A percentile compares a stretch with the other conserved stretches of the same genome.
These are phyloP conservation scores for Quadroppia sp. DNA, from an alignment of 2,888 invertebrate genomes.

Conservation along the genomic window DNA sequence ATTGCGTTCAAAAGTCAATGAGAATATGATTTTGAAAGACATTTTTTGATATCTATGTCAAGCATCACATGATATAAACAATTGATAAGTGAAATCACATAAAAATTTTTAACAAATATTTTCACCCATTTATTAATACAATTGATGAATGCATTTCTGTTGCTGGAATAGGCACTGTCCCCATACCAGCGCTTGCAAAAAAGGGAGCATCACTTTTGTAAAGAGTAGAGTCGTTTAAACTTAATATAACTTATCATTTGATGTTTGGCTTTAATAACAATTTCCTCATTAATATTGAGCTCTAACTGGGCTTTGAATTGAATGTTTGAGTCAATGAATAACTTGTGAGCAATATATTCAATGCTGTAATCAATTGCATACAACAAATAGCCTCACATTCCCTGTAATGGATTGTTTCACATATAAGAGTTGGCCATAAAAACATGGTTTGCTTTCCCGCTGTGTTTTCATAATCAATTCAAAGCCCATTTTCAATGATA, in stretches of 20 bases:
- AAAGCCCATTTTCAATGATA: slow-evolving; percentile 8
- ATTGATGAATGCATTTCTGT: not conserved
- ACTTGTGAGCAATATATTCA: slow-evolving; percentile 25
- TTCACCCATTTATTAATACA: not conserved
- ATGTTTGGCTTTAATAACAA: slow-evolving; percentile 2
- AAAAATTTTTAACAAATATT: slow-evolving; percentile 21
- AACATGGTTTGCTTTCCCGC: slow-evolving; percentile 1
- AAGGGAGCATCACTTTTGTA: slow-evolving; percentile 22
- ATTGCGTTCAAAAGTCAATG: not conserved
- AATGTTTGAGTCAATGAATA: not conserved
- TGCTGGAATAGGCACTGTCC: not conserved
- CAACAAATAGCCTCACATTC: not conserved
- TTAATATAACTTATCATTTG: slow-evolving; percentile 23
- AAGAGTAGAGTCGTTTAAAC: not conserved
- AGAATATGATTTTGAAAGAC: not conserved
- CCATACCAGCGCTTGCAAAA: not conserved
- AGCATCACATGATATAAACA: not conserved
- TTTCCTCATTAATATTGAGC: slow-evolving; percentile 25
- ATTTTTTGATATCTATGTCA: not conserved
- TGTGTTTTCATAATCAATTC: slow-evolving; percentile 27
- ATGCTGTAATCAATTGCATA: slow-evolving; percentile 14
- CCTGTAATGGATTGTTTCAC: not conserved
- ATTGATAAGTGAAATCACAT: slow-evolving; percentile 16
- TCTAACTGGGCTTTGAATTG: slow-evolving; percentile 4
- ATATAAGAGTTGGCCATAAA: not conserved